Percentiles rank a stretch among this genome's conserved stretches.
These are phyloP conservation scores for Phaethon lepturus DNA, from an alignment of 2,113 vertebrate genomes.

Conservation along the genomic window DNA sequence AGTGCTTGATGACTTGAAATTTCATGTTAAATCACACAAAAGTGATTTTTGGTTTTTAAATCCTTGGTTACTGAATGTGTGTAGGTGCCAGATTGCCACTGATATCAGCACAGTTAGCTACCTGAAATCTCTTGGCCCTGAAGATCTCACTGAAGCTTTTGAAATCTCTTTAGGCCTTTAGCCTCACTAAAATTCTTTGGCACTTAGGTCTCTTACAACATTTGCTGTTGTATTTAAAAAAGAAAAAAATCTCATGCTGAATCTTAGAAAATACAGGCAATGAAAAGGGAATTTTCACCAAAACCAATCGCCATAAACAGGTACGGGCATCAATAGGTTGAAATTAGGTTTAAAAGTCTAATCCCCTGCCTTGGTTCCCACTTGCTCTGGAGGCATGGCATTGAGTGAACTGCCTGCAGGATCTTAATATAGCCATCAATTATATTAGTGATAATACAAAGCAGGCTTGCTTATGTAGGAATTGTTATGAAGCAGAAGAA, in stretches of 20 bases:
- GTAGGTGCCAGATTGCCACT: background rate
- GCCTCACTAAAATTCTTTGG: background rate
- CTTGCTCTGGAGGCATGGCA: background rate
- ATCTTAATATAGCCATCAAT: background rate
- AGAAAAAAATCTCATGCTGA: background rate
- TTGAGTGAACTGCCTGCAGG: background rate
- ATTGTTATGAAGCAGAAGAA: background rate
- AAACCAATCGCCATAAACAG: background rate
- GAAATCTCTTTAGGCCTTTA: background rate
- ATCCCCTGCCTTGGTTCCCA: background rate
- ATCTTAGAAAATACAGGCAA: background rate
- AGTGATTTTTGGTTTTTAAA: background rate
- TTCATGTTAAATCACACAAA: background rate
- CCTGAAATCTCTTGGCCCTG: too few relatives aligned
- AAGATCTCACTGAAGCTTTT: background rate
- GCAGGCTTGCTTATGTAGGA: background rate
- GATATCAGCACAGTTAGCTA: background rate
- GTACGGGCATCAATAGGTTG: background rate
- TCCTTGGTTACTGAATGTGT: background rate
- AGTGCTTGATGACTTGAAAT: background rate
- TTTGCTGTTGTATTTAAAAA: too few relatives aligned
- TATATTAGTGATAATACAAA: rapidly evolving
- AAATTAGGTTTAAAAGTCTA: background rate
- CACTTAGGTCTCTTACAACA: background rate
- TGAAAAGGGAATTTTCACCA: background rate